phyloP scores from a whole-genome alignment of 1,140 invertebrate species.

The Musca vetustissima region DNA sequence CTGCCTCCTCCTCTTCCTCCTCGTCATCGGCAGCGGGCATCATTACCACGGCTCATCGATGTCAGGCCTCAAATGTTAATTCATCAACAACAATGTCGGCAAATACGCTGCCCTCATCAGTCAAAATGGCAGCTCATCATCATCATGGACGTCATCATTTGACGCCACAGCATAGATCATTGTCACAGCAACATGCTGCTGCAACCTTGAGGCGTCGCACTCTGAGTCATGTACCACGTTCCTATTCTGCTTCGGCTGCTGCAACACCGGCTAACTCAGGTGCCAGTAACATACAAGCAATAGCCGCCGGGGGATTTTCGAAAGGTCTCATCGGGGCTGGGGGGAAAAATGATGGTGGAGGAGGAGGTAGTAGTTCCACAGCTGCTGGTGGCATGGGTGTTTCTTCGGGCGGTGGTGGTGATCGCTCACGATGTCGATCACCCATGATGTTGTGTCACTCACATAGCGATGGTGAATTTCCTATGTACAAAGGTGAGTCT shows the following conservation, averaged over 20 bases:
- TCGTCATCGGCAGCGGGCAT: not conserved
- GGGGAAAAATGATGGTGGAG: not conserved
- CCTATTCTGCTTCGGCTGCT: constrained; percentile 47
- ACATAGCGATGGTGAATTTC: constrained; percentile 78
- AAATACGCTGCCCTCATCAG: not conserved
- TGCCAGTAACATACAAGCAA: not conserved
- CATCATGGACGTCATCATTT: constrained; percentile 38
- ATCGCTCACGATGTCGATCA: constrained; percentile 61
- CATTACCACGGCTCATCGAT: not conserved
- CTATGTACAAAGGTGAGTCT: constrained; percentile 64
- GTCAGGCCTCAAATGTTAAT: constrained; percentile 28
- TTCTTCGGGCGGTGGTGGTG: constrained; percentile 30
- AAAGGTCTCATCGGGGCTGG: not conserved
- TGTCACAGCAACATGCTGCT: constrained; percentile 31
- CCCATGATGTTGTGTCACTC: constrained; percentile 79
- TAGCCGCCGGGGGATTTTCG: not conserved
- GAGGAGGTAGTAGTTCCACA: not conserved
- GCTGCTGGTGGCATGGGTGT: constrained; percentile 13
- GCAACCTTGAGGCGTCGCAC: constrained; percentile 49
- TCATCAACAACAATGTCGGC: constrained; percentile 25
- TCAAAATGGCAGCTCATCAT: constrained; percentile 44
- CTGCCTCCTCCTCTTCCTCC: not conserved
- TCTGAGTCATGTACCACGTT: constrained; percentile 47
- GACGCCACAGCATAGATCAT: constrained; percentile 32
- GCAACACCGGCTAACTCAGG: constrained; percentile 16